phyloP scores from a whole-genome alignment of 2,888 invertebrate species.

The Caenorhabditis doughertyi region DNA sequence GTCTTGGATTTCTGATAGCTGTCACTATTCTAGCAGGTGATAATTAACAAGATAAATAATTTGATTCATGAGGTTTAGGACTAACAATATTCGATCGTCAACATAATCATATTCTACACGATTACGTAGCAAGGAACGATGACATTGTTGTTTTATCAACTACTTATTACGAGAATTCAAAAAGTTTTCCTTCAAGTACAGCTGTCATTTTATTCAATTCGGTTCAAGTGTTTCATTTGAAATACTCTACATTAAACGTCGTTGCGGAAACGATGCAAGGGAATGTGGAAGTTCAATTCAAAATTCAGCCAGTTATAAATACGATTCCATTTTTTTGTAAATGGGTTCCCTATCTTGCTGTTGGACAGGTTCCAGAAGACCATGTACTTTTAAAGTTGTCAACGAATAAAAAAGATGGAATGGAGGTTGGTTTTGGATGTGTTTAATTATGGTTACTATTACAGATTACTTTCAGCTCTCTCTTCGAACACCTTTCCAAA shows the following conservation, averaged over 20 bases:
- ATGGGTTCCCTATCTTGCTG: constrained; percentile 70
- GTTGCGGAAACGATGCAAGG: constrained; percentile 59
- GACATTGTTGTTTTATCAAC: constrained; percentile 69
- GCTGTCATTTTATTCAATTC: constrained; percentile 79
- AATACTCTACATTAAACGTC: constrained; percentile 56
- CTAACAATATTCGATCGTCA: constrained; percentile 70
- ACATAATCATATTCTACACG: constrained; percentile 70
- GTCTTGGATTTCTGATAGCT: constrained; percentile 48
- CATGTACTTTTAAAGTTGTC: constrained; percentile 58
- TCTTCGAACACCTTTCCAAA: constrained; percentile 54
- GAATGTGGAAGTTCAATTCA: constrained; percentile 52
- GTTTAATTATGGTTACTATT: too few species aligned
- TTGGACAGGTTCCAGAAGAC: constrained; percentile 65
- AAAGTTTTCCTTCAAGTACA: constrained; percentile 74
- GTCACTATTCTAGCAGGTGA: constrained; percentile 55
- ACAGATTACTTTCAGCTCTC: constrained; percentile 44
- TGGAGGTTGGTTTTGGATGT: constrained; percentile 52
- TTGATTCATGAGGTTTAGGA: constrained; percentile 13
- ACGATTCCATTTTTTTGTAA: constrained; percentile 72
- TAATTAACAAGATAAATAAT: background rate
- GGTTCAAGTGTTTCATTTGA: constrained; percentile 73
- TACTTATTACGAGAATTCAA: constrained; percentile 65
- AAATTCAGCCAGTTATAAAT: constrained; percentile 66
- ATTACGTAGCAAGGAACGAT: constrained; percentile 67
- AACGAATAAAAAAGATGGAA: constrained; percentile 59